These are phyloP conservation scores for Acrocera orbiculus DNA, from an alignment of 2,888 invertebrate genomes.

Conservation along the genomic window DNA sequence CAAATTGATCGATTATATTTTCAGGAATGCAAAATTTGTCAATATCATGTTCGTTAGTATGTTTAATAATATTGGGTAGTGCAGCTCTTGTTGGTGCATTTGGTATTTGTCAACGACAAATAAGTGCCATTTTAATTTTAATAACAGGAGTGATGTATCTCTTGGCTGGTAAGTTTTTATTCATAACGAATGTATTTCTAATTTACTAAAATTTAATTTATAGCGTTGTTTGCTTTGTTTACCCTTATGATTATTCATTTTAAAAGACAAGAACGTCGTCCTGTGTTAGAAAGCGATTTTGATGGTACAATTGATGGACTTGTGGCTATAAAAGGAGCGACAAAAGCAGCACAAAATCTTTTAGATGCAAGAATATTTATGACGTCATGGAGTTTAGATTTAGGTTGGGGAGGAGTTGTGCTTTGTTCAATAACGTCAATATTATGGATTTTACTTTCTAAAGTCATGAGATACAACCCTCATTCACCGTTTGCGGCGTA, in stretches of 20 bases:
- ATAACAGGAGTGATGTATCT: constrained; percentile 90
- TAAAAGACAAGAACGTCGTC: constrained; percentile 58
- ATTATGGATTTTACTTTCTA: constrained; percentile 74
- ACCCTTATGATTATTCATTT: constrained; percentile 84
- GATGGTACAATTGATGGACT: constrained; percentile 59
- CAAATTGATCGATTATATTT: too few relatives aligned
- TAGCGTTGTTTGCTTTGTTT: constrained; percentile 81
- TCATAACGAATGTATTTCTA: too few relatives aligned
- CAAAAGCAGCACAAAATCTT: constrained; percentile 36
- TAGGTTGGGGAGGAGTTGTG: constrained; percentile 74
- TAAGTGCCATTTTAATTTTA: constrained; percentile 69
- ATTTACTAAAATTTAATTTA: too few relatives aligned
- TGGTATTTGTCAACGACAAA: constrained; percentile 77
- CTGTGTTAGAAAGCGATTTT: constrained; percentile 38
- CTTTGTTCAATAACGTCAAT: constrained; percentile 66
- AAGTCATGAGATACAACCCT: constrained; percentile 79
- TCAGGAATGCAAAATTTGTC: constrained; percentile 90
- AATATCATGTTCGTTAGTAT: constrained; percentile 85
- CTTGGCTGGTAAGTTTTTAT: constrained; percentile 56
- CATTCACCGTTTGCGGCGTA: constrained; percentile 54
- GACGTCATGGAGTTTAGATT: constrained; percentile 66
- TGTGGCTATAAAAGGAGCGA: constrained; percentile 35
- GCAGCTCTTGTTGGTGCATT: constrained; percentile 78
- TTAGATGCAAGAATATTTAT: constrained; percentile 55
- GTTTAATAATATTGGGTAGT: constrained; percentile 71